Evolutionary conservation across 35 echinoderm and acorn worm genomes (phyloP).

Genomic region (Ptychodera flava): DNA sequence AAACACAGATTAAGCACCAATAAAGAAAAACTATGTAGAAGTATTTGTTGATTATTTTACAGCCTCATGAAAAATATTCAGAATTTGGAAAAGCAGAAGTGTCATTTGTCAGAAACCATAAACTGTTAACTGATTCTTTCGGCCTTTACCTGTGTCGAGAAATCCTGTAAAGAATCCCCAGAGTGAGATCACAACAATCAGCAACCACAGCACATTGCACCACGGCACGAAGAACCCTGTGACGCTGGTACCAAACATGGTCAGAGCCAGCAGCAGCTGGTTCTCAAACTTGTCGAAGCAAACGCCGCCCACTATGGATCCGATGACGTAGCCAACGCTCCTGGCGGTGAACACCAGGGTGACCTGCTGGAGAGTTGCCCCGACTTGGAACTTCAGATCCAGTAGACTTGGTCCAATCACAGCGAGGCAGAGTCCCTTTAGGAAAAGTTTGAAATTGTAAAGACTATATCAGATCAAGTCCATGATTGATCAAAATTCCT

Average conservation of each 20-base stretch:
- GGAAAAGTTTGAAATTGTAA: too few species aligned
- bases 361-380: background rate
- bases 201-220: background rate
- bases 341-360: background rate
- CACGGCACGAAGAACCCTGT: background rate
- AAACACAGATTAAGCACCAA: too few species aligned
- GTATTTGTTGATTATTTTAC: too few species aligned
- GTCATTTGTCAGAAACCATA: too few species aligned
- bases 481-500: too few species aligned
- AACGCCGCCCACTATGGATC: background rate
- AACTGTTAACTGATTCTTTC: too few species aligned
- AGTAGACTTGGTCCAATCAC: background rate
- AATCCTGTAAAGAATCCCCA: background rate
- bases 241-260: background rate
- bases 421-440: background rate
- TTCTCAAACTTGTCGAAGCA: background rate
- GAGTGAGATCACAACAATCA: background rate
- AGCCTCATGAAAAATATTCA: too few species aligned
- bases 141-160: background rate
- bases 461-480: too few species aligned
- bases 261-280: background rate
- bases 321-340: background rate
- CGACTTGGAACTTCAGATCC: background rate
- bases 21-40: too few species aligned
- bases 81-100: too few species aligned